Base-by-base conservation (phyloP, 2,797 vertebrate genomes). In the Chaetodon trifasciatus region DNA sequence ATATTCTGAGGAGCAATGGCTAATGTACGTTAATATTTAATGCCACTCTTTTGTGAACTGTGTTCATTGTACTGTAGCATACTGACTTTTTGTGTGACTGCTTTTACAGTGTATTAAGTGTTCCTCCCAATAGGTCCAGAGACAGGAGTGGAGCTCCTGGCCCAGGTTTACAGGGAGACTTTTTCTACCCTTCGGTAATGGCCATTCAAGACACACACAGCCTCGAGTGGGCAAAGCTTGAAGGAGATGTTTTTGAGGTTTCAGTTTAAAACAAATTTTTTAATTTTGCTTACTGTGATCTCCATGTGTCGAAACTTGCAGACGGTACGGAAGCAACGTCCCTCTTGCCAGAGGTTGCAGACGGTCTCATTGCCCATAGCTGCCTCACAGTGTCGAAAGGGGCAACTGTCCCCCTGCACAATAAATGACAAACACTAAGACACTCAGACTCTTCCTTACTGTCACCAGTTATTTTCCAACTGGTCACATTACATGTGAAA, bases 231-330 rank as follows among this genome's bases (percentile, higher is more conserved):
- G 61, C 81, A 88, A 84, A 80, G 69, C 67, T 50, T 70, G 23
- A 86, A 74, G 61, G 47, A 75, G 42, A 44, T 9, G 32, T 35
- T 21, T 24, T 12, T 8, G 1, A 37, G 3, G n/a, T 8, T 46
- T 46, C 7, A 53, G 3, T 46, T 63, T 21, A 13, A 52, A 64
- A 58, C 3, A 5, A 5, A 9, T 7, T 13, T 40, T 56, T 17
- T 5, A 49, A 37, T 21, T 13, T 10, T n/a, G 9, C 96, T 96
- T 90, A 99, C 98, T 40, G 97, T 95, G 49, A 99, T 98, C 75
- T 99, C 96, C 98, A 99, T 98, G 92, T 99, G 98, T 16, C 98
- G 97, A 94, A 97, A 99, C 77, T 96, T 97, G 97, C 98, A 99
- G 86, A 96, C 87, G 3, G 95, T 94, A 58, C 97, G 96, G 90